Evolutionary conservation across 1,140 invertebrate species (phyloP).

Genomic region (Drosophila sp.): DNA sequence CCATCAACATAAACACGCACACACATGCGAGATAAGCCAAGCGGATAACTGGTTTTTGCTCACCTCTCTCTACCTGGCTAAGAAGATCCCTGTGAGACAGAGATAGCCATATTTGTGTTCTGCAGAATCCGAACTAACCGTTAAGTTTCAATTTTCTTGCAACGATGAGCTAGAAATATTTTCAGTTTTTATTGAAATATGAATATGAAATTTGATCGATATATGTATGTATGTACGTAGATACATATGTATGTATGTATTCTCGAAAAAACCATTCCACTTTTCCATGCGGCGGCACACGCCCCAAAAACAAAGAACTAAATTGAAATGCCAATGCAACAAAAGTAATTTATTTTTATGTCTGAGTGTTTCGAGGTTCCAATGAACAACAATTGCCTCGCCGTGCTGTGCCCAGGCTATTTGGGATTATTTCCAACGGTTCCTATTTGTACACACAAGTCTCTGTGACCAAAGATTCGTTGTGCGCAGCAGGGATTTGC

Average conservation of each 20-base stretch:
- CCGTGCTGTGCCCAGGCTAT: slow-evolving; percentile 55
- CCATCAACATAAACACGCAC: slow-evolving; percentile 45
- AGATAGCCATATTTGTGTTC: neutral
- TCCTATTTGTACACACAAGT: slow-evolving; percentile 74
- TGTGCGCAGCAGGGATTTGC: slow-evolving; percentile 53
- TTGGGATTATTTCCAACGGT: slow-evolving; percentile 64
- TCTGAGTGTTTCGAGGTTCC: slow-evolving; percentile 28
- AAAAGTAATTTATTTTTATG: slow-evolving; percentile 77
- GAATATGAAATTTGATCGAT: slow-evolving; percentile 45
- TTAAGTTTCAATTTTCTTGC: slow-evolving; percentile 19
- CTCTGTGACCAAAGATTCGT: slow-evolving; percentile 29
- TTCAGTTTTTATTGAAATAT: slow-evolving; percentile 25
- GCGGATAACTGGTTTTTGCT: slow-evolving; percentile 60
- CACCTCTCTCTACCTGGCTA: slow-evolving; percentile 45
- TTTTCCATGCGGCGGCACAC: slow-evolving; percentile 34
- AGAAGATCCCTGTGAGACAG: neutral
- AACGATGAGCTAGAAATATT: neutral
- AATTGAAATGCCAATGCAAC: slow-evolving; percentile 79
- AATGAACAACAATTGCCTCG: slow-evolving; percentile 50
- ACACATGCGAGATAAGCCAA: slow-evolving; percentile 56
- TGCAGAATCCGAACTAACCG: slow-evolving; percentile 7
- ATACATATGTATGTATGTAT: no score
- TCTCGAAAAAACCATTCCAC: slow-evolving; percentile 26
- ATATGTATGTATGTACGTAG: no score
- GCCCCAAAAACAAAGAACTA: slow-evolving; percentile 16